These are phyloP conservation scores for Marronus borbonicus DNA, from an alignment of 2,888 invertebrate species.

Conservation along the genomic window DNA sequence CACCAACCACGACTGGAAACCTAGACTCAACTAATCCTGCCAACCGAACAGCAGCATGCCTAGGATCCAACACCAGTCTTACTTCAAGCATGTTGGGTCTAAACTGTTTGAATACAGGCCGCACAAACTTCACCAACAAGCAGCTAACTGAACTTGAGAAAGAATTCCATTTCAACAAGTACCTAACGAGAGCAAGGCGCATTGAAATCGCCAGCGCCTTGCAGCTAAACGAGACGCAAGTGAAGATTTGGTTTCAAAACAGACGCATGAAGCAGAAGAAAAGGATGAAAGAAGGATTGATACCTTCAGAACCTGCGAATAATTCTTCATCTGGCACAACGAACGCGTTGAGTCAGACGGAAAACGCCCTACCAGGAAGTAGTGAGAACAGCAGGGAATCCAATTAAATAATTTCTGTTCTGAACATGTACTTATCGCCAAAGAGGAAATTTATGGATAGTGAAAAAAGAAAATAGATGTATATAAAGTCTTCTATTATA, in stretches of 20 bases:
- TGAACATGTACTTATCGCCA: conserved; percentile 49
- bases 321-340: conserved; percentile 69
- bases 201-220: conserved; percentile 98
- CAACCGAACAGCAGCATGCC: conserved; percentile 66
- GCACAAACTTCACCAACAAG: conserved; percentile 99
- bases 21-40: conserved; percentile 74
- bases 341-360: conserved; percentile 68
- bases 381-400: conserved; percentile 85
- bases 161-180: conserved; percentile 99
- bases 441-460: conserved; percentile 47
- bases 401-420: conserved; percentile 62
- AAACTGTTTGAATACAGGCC: conserved; percentile 83
- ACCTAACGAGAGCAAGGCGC: conserved; percentile 95
- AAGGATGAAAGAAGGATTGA: conserved; percentile 93
- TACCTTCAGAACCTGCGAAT: conserved; percentile 74
- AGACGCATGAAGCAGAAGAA: conserved; percentile 99
- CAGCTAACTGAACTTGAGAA: conserved; percentile 99
- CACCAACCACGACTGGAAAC: conserved; percentile 67
- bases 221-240: conserved; percentile 97
- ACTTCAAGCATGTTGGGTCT: conserved; percentile 69
- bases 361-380: conserved; percentile 70
- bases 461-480: conserved; percentile 29
- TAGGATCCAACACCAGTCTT: conserved; percentile 69
- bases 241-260: conserved; percentile 99
- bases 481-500: conserved; percentile 23